A percentile compares a stretch with the other conserved stretches of the same genome.
phyloP scores from a whole-genome alignment of 2,113 vertebrate species.

The Chionodraco myersi region DNA sequence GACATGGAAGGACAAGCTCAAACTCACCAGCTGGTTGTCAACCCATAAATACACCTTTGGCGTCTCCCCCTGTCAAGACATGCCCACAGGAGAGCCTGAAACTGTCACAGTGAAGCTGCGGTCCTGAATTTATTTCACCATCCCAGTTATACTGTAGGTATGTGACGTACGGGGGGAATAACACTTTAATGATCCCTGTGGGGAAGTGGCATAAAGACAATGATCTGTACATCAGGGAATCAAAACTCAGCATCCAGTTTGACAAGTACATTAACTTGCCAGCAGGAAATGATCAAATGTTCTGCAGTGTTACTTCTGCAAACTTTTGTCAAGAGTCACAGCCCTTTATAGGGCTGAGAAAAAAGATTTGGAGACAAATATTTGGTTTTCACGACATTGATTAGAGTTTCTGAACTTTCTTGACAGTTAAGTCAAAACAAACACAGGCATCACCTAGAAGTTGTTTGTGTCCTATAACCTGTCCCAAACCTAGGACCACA shows the following conservation, averaged over 20 bases:
- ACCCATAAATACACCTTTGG: constrained; percentile 63
- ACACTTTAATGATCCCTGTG: constrained; percentile 34
- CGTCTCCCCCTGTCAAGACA: constrained; percentile 45
- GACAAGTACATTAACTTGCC: not conserved
- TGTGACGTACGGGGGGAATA: constrained; percentile 10
- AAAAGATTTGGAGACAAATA: not conserved
- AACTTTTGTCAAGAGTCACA: not conserved
- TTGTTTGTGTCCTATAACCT: too few species aligned
- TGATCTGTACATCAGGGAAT: constrained; percentile 11
- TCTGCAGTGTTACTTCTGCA: constrained; percentile 15
- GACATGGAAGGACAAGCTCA: constrained; percentile 65
- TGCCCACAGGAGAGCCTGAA: constrained; percentile 41
- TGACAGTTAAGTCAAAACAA: too few species aligned
- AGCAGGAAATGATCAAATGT: constrained; percentile 16
- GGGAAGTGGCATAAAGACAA: constrained; percentile 25
- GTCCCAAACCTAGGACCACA: too few species aligned
- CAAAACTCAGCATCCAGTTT: constrained; percentile 9
- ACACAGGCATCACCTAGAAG: too few species aligned
- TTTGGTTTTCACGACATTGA: too few species aligned
- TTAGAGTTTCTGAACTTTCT: too few species aligned
- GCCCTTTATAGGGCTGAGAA: not conserved
- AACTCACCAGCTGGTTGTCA: constrained; percentile 71
- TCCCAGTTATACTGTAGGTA: constrained; percentile 10
- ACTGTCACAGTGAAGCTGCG: constrained; percentile 47
- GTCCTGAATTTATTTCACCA: constrained; percentile 30